phyloP scores from a whole-genome alignment of 2,888 invertebrate species.

The Torymus texanus region DNA sequence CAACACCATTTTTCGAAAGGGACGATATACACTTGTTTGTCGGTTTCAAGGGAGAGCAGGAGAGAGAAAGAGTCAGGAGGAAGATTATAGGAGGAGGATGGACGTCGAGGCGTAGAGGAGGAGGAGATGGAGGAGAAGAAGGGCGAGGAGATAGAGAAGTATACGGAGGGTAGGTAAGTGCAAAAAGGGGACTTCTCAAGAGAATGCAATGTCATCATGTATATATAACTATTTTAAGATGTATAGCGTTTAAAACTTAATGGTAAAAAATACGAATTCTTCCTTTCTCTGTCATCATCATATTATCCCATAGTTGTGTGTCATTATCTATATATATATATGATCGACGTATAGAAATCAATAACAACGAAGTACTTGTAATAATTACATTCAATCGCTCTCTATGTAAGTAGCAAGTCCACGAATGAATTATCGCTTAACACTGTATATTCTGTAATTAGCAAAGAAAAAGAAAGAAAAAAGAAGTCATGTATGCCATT shows the following conservation, averaged over 20 bases:
- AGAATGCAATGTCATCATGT: slow-evolving; percentile 66
- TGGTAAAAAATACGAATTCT: slow-evolving; percentile 66
- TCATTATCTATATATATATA: slow-evolving; percentile 29
- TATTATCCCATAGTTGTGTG: slow-evolving; percentile 50
- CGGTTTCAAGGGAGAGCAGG: slow-evolving; percentile 58
- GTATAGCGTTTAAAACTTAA: slow-evolving; percentile 69
- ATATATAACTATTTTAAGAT: slow-evolving; percentile 64
- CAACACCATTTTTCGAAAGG: slow-evolving; percentile 71
- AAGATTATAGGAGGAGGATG: slow-evolving; percentile 26
- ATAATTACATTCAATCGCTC: slow-evolving; percentile 52
- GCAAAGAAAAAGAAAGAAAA: slow-evolving; percentile 25
- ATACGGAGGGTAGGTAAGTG: slow-evolving; percentile 60
- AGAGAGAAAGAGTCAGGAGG: slow-evolving; percentile 49
- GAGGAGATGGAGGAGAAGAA: slow-evolving; percentile 24
- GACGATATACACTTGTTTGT: slow-evolving; percentile 65
- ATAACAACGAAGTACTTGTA: slow-evolving; percentile 47
- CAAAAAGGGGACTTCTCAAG: slow-evolving; percentile 65
- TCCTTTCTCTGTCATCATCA: slow-evolving; percentile 48
- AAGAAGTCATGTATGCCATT: too few species aligned
- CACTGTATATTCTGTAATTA: slow-evolving; percentile 30
- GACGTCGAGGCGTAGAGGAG: slow-evolving; percentile 44
- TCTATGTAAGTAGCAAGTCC: slow-evolving; percentile 31
- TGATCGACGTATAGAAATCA: slow-evolving; percentile 53
- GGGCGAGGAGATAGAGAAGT: slow-evolving; percentile 44
- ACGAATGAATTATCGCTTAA: slow-evolving; percentile 47